phyloP scores from a whole-genome alignment of 2,797 vertebrate species.

The Myotis daubentonii region DNA sequence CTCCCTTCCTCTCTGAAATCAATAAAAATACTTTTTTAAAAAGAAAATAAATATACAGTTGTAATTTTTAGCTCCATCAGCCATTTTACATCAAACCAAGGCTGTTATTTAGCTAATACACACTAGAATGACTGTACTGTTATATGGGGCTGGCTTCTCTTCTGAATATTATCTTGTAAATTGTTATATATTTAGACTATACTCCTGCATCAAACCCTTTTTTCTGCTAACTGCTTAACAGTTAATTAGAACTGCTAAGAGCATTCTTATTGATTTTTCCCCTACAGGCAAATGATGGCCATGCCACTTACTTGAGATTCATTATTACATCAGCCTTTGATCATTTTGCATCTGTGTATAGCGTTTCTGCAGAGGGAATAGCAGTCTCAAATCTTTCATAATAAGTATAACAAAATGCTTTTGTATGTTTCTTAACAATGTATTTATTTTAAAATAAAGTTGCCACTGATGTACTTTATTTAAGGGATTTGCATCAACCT shows the following conservation, averaged over 20 bases:
- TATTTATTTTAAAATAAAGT: conserved; percentile 67
- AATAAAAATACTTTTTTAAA: too few relatives aligned
- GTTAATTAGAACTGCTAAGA: conserved; percentile 52
- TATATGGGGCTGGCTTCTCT: neutral
- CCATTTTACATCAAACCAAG: neutral
- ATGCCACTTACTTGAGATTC: conserved; percentile 92
- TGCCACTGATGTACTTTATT: conserved; percentile 70
- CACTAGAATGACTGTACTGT: neutral
- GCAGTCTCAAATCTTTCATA: conserved; percentile 60
- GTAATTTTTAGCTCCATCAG: conserved; percentile 10
- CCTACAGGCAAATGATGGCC: conserved; percentile 89
- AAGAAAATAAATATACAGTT: neutral
- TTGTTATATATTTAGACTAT: conserved; percentile 25
- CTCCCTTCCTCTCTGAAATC: too few relatives aligned
- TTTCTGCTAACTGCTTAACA: conserved; percentile 35
- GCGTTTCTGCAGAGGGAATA: conserved; percentile 85
- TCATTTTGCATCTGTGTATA: conserved; percentile 95
- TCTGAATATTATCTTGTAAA: neutral
- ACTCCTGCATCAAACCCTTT: neutral
- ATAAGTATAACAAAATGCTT: neutral
- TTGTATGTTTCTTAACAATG: conserved; percentile 47
- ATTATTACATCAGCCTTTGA: conserved; percentile 93
- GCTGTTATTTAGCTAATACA: neutral
- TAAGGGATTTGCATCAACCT: conserved; percentile 67
- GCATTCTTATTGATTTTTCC: conserved; percentile 44